Base-by-base conservation (phyloP, 53 echinoderm and acorn worm species). In the Glandiceps talaboti region DNA sequence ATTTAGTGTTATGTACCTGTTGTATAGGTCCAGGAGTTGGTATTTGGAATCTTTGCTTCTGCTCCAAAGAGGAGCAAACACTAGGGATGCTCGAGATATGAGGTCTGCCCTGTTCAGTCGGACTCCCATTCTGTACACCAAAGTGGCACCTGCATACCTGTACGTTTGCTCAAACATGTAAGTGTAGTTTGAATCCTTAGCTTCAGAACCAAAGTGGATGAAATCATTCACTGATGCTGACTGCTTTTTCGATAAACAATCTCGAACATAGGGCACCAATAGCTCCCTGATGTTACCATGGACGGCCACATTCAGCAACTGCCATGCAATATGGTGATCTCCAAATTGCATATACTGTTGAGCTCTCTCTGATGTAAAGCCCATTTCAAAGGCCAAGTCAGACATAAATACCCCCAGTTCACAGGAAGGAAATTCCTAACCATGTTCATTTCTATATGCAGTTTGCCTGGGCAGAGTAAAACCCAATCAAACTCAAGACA, bases 381-480 rank as follows among this genome's bases (percentile, higher is more conserved):
- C 82, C 73, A 78, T 33, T 0, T 27, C 31, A 32, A 33, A 82
- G 45, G 82, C 86, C 76, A 82, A 27, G 14, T 75, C 27, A 1
- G 27, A 75, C 14, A 80, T n/a, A 73, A 83, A 87, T 25, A 80
- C 77, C 76, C 81, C 84, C 87, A 87, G 80, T 84, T 87, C 1
- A 87, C 33, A 1, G 76, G 29, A 25, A 87, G 14, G 27, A 79
- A 87, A 20, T 80, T 33, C 26, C 86, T 30, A 0, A 83, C 82
- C 76, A 76, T 82, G 30, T 86, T 90, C 87, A 87, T 90, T 79
- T 86, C 90, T 0, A 84, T 74, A 33, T 87, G 84, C 25, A 87
- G 32, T 33, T 81, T 73, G 1, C 79, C 84, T 20, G 86, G 81
- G 14, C 77, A 33, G 0, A 82, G 83, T 29, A 77, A 77, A 14